These are phyloP conservation scores for Lanius collurio DNA, from an alignment of 2,113 vertebrate species.

Conservation along the genomic window DNA sequence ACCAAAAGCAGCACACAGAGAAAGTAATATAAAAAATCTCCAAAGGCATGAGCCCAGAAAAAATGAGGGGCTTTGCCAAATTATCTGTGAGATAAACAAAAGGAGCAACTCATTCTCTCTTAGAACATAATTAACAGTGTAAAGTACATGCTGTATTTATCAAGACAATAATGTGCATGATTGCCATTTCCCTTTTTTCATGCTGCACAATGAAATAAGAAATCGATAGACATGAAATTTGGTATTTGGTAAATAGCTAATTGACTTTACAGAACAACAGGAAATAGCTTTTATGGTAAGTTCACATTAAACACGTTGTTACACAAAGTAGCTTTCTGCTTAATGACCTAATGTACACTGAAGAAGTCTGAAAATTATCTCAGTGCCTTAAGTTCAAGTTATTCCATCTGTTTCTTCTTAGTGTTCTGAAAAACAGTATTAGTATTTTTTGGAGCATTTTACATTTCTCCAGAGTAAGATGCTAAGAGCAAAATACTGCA, in stretches of 20 bases:
- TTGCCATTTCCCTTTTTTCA: background rate
- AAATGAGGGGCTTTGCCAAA: background rate
- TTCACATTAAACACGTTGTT: slow-evolving; percentile 28
- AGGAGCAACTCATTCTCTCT: background rate
- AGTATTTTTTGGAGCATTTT: background rate
- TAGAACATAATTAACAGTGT: background rate
- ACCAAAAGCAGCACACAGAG: background rate
- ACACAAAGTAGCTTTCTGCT: slow-evolving; percentile 50
- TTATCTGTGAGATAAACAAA: background rate
- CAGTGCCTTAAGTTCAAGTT: slow-evolving; percentile 4
- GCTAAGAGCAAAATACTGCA: background rate
- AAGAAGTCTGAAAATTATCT: slow-evolving; percentile 25
- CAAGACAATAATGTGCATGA: background rate
- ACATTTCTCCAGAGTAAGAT: background rate
- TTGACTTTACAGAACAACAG: slow-evolving; percentile 56
- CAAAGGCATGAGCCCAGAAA: background rate
- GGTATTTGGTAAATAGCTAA: slow-evolving; percentile 57
- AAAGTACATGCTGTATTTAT: background rate
- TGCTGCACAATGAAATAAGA: background rate
- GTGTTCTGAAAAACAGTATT: background rate
- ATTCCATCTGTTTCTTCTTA: background rate
- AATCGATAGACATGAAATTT: background rate
- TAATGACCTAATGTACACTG: slow-evolving; percentile 44
- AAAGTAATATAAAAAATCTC: background rate
- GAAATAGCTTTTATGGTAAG: slow-evolving; percentile 63